phyloP scores from a whole-genome alignment of 2,888 invertebrate genomes.

The Melieria picta region DNA sequence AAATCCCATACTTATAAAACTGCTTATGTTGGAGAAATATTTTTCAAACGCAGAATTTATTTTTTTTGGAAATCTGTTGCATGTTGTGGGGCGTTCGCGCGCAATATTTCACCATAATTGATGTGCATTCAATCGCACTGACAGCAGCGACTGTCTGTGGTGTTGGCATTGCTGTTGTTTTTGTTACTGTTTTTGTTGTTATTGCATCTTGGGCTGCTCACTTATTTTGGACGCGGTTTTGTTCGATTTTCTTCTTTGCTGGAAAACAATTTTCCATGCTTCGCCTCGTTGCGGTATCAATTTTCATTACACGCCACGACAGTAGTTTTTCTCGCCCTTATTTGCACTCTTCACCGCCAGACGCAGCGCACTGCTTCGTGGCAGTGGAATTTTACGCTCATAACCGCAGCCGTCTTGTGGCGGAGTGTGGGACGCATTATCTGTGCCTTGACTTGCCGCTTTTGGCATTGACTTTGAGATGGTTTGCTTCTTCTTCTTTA shows the following conservation, averaged over 20 bases:
- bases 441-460: not conserved
- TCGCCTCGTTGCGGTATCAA: conserved; percentile 43
- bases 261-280: conserved; percentile 47
- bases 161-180: not conserved
- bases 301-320: conserved; percentile 43
- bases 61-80: too few species aligned
- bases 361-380: not conserved
- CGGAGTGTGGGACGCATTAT: not conserved
- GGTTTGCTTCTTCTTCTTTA: not conserved
- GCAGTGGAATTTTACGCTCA: too few species aligned
- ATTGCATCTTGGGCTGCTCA: not conserved
- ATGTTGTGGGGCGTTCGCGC: too few species aligned
- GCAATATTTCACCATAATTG: too few species aligned
- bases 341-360: not conserved
- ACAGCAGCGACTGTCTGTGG: too few species aligned
- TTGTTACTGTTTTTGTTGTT: not conserved
- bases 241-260: not conserved
- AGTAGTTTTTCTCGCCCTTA: not conserved
- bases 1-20: too few species aligned
- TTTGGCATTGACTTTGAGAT: conserved; percentile 30
- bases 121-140: too few species aligned
- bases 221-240: not conserved
- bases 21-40: too few species aligned
- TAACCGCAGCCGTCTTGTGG: not conserved
- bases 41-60: too few species aligned